phyloP scores from a whole-genome alignment of 2,797 vertebrate genomes.

The Mormyrops attenuatus region DNA sequence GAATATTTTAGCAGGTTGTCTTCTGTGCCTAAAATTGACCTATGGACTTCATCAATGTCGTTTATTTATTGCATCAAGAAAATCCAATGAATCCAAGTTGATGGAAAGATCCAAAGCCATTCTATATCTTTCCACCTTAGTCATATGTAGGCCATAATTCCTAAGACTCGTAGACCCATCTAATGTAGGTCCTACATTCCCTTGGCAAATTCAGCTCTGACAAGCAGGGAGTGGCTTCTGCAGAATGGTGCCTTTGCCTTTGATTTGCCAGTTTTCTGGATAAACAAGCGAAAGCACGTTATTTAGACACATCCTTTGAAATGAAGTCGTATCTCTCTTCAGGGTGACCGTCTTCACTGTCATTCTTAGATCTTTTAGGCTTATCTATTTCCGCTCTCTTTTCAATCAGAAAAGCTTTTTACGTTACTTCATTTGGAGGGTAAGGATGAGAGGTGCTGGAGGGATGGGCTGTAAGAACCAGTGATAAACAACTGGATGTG shows the following conservation, averaged over 20 bases:
- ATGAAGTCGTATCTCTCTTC: neutral
- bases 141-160: neutral
- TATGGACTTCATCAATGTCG: neutral
- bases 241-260: neutral
- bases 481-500: neutral
- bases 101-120: slow-evolving; percentile 3
- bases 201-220: neutral
- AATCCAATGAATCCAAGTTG: neutral
- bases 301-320: neutral
- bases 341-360: neutral
- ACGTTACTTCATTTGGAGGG: neutral
- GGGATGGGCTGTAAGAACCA: neutral
- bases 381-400: neutral
- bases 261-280: neutral
- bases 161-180: slow-evolving; percentile 4
- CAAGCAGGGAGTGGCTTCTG: neutral
- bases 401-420: neutral
- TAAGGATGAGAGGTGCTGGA: neutral
- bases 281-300: neutral
- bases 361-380: neutral
- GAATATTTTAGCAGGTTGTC: neutral
- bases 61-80: neutral
- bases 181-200: neutral
- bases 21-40: neutral
- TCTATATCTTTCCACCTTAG: neutral